A percentile compares a stretch with the other conserved stretches of the same genome.
Conservation (phyloP, 2,113 vertebrate species). For the Cranoglanis bouderius region DNA sequence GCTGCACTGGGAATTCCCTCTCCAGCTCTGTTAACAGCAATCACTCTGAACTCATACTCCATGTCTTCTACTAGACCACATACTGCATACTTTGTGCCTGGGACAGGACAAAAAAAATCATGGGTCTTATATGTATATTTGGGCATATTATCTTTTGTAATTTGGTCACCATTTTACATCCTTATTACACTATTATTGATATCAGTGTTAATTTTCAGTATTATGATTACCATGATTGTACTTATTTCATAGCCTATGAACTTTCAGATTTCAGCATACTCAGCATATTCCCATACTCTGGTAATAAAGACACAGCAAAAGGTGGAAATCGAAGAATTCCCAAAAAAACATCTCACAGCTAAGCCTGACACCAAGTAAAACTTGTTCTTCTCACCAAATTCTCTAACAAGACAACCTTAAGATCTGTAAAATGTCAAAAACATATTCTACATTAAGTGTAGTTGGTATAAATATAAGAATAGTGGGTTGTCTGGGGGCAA, state of each 20-base stretch:
- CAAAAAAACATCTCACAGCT: neutral
- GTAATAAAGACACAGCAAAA: neutral
- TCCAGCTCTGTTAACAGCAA: neutral
- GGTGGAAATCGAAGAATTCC: neutral
- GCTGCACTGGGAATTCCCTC: neutral
- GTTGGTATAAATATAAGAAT: neutral
- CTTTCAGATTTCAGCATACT: neutral
- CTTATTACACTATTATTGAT: neutral
- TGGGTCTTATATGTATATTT: neutral
- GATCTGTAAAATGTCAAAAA: neutral
- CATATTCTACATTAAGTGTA: neutral
- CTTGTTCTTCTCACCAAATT: neutral
- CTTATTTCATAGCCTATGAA: neutral
- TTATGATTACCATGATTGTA: neutral
- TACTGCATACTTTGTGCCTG: neutral
- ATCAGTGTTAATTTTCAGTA: neutral
- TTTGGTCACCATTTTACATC: neutral
- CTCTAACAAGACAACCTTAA: neutral
- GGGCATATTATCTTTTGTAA: neutral
- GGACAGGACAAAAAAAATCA: neutral
- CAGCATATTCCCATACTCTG: neutral
- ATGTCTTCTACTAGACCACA: neutral
- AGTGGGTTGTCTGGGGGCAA: neutral
- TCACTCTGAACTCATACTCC: constrained; percentile 8
- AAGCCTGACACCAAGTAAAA: neutral